A percentile compares a stretch with the other conserved stretches of the same genome.
These are phyloP conservation scores for Eupelmus urozonus DNA, from an alignment of 2,888 invertebrate genomes.

Conservation along the genomic window DNA sequence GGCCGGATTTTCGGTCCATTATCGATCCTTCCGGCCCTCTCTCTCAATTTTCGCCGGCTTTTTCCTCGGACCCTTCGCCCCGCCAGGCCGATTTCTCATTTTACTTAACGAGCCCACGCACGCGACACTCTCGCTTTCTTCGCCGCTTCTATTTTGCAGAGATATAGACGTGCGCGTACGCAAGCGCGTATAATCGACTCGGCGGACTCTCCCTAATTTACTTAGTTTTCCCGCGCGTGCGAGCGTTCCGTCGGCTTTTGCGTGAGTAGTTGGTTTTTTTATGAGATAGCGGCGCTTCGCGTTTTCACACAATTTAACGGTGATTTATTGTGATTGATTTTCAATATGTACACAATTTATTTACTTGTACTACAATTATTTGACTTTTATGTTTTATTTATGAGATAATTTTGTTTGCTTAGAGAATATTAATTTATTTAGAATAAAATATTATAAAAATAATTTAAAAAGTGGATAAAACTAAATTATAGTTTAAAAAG, in stretches of 20 bases:
- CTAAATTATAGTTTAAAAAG: no score
- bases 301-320: no score
- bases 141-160: neutral
- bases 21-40: constrained; percentile 17
- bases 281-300: no score
- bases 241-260: neutral
- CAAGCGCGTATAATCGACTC: constrained; percentile 1
- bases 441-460: no score
- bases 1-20: constrained; percentile 15
- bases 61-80: neutral
- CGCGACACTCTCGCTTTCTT: constrained; percentile 39
- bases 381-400: no score
- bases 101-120: constrained; percentile 27
- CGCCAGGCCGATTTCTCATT: constrained; percentile 15
- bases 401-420: no score
- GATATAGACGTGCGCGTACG: neutral
- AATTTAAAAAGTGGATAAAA: no score
- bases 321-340: no score
- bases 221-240: constrained; percentile 21
- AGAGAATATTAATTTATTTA: no score
- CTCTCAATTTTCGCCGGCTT: constrained; percentile 1
- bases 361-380: no score
- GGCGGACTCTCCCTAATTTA: constrained; percentile 29
- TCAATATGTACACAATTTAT: no score
- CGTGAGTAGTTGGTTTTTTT: no score